phyloP scores from a whole-genome alignment of 2,888 invertebrate species.

The Notocelia uddmanniana region DNA sequence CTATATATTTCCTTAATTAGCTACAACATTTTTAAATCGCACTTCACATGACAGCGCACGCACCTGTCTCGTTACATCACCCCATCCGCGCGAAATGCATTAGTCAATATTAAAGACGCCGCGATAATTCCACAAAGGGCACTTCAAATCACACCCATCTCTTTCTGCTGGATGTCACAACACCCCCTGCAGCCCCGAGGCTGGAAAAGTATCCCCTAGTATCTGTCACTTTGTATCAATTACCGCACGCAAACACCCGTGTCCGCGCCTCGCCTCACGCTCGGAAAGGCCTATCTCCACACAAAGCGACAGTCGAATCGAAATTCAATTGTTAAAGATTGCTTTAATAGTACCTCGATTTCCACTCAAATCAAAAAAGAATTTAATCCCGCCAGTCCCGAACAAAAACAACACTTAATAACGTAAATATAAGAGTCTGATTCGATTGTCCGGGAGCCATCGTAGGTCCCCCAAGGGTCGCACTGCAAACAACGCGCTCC shows the following conservation, averaged over 20 bases:
- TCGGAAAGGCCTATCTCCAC: slow-evolving; percentile 77
- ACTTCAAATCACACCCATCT: slow-evolving; percentile 86
- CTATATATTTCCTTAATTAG: not conserved
- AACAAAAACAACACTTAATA: slow-evolving; percentile 67
- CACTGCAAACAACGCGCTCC: slow-evolving; percentile 82
- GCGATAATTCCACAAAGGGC: slow-evolving; percentile 85
- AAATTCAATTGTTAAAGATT: slow-evolving; percentile 85
- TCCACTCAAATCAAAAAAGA: slow-evolving; percentile 68
- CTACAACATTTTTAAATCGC: slow-evolving; percentile 39
- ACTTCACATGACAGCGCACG: slow-evolving; percentile 64
- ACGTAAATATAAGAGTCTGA: slow-evolving; percentile 65
- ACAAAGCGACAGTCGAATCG: slow-evolving; percentile 72
- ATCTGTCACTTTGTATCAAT: slow-evolving; percentile 85
- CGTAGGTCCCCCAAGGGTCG: slow-evolving; percentile 76
- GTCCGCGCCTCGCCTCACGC: slow-evolving; percentile 53
- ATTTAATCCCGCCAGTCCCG: slow-evolving; percentile 59
- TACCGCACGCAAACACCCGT: slow-evolving; percentile 85
- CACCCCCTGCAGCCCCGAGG: slow-evolving; percentile 76
- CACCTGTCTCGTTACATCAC: slow-evolving; percentile 80
- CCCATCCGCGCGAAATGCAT: slow-evolving; percentile 84
- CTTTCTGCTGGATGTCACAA: slow-evolving; percentile 83
- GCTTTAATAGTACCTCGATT: slow-evolving; percentile 77
- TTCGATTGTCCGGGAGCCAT: slow-evolving; percentile 57
- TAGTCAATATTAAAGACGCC: slow-evolving; percentile 85
- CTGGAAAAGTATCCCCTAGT: slow-evolving; percentile 78